Base-by-base conservation (phyloP, 2,797 vertebrate species). In the Cossypha heuglini region DNA sequence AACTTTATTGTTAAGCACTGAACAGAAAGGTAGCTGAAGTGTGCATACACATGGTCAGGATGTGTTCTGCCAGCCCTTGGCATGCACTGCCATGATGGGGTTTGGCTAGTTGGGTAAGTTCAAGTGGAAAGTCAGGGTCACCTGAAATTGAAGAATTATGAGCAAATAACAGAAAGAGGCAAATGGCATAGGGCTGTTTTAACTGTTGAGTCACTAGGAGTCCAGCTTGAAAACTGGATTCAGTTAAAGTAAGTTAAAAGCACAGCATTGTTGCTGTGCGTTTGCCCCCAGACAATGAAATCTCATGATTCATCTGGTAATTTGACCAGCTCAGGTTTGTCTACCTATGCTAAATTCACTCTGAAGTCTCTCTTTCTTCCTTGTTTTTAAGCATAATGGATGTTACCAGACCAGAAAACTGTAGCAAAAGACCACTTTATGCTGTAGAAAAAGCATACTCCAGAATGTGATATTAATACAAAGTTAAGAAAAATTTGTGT, bases 401-500 rank as follows among this genome's bases (percentile, higher is more conserved):
- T 58, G 14, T 82, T 72, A 24, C 18, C 31, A 88, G 19, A 43
- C 13, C 22, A 77, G 49, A 55, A 62, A 40, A 63, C 13, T 77
- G 37, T 77, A 61, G 55, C 10, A 74, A 63, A 9, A 45, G 20
- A 42, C 6, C 5, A 2, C 13, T 35, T 35, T 35, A 35, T 35
- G 7, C 25, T 93, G 91, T 86, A 59, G 45, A 25, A 94, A 90
- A 83, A n/a, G 3, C 3, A 0, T 72, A 9, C 73, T 73, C 15
- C 15, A 58, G 55, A 73, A 72, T 42, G 20, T 69, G 45, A 5
- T 46, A 42, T 33, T 68, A 43, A 38, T 62, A 19, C 28, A 66
- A 40, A 37, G 11, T 83, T 92, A 78, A 92, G 67, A 73, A 83
- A 57, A 64, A 45, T 19, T 67, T 46, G 12, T 45, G 40, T 79